phyloP scores from a whole-genome alignment of 2,888 invertebrate genomes.

The Stenodera caucasica region DNA sequence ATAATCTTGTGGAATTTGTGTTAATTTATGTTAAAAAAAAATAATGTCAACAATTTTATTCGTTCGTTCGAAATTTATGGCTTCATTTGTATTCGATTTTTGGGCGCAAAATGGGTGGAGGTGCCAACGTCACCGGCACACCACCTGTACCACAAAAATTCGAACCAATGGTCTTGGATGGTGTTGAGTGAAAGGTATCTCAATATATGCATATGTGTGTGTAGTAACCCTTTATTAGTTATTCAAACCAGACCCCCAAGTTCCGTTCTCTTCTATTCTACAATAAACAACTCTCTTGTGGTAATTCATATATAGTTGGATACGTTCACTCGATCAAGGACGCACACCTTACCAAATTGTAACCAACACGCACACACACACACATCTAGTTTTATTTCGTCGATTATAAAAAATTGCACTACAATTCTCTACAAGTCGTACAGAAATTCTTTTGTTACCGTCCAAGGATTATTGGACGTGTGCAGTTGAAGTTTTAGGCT shows the following conservation, averaged over 20 bases:
- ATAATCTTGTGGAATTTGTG: no score
- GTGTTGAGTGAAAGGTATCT: neutral
- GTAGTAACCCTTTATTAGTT: neutral
- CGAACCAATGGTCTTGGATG: constrained; percentile 1
- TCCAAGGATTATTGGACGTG: neutral
- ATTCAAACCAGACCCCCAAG: neutral
- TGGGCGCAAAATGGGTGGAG: neutral
- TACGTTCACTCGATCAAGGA: neutral
- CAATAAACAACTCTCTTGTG: neutral
- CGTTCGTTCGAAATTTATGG: neutral
- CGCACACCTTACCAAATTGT: constrained; percentile 8
- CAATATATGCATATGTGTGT: neutral
- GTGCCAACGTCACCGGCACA: neutral
- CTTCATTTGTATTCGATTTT: neutral
- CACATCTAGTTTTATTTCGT: neutral
- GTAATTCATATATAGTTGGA: neutral
- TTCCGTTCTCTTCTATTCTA: neutral
- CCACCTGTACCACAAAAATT: constrained; percentile 3
- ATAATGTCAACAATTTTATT: no score
- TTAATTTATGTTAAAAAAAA: no score
- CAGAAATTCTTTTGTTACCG: neutral
- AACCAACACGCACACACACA: neutral
- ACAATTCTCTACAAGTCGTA: neutral
- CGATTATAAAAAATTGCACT: no score
- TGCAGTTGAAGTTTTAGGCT: neutral